Base-by-base conservation (phyloP, 2,888 invertebrate genomes). In the Hemithea aestivaria region DNA sequence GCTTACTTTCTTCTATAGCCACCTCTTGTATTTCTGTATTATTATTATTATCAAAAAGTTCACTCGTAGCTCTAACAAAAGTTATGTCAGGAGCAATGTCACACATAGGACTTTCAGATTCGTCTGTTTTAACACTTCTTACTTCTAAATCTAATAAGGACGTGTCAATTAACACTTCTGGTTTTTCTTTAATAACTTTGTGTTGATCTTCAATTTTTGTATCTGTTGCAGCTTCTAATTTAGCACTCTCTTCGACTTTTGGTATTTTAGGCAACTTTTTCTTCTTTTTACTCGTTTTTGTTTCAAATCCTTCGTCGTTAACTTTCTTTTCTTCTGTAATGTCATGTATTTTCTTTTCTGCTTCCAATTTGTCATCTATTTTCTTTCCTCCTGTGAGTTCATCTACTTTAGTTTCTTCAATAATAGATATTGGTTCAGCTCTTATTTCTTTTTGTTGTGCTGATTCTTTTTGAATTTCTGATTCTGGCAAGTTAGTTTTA, bases 21-120 rank as follows among this genome's bases (percentile, higher is more conserved):
- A 84, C 59, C 63, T 85, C 84, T 55, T 68, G 66, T 40, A 84
- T 83, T 1, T 68, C 28, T 25, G 63, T 78, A 39, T 79, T 83
- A 30, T 82, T 85, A 41, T 78, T 77, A 40, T 65, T 53, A 35
- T 78, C 73, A 7, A 62, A 38, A 10, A 55, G 32, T 42, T 82
- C 75, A 45, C 82, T 85, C 11, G 63, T 54, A 7, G 83, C 73
- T 29, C 79, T 65, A 23, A 80, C 73, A 27, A 76, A 67, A 9
- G 75, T 66, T 9, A 85, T 66, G 47, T 82, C 80, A 16, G 85
- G 79, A 10, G 66, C 56, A 1, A 53, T 45, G n/a, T 74, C 72
- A 52, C 58, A 66, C 38, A 51, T 41, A 8, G 59, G 58, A 9
- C 57, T 51, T 43, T 73, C 62, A 6, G 64, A 46, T 42, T 70